Evolutionary conservation across 1,140 invertebrate genomes (phyloP).

Genomic region (Megathymus violae): DNA sequence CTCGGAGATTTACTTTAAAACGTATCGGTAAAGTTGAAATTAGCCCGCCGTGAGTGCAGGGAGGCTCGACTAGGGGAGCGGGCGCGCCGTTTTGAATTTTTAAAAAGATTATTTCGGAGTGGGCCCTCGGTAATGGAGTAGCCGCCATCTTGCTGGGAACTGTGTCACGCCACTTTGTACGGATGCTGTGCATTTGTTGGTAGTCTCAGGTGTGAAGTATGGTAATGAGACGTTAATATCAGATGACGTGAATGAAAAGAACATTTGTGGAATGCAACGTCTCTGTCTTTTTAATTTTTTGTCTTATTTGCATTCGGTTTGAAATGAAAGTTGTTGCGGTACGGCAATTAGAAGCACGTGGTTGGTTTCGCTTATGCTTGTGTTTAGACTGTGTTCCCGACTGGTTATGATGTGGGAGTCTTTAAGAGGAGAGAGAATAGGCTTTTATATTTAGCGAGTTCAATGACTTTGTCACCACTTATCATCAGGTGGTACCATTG

Average conservation of each 20-base stretch:
- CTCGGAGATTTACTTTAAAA: constrained; percentile 13
- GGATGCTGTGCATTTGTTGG: constrained; percentile 15
- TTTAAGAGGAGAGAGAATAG: no score
- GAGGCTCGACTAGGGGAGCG: constrained; percentile 45
- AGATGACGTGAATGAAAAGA: constrained; percentile 13
- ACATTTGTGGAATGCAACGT: constrained; percentile 7
- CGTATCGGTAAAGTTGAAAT: constrained; percentile 28
- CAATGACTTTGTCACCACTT: no score
- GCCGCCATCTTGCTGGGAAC: constrained; percentile 46
- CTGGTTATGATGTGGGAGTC: no score
- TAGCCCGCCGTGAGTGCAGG: constrained; percentile 25
- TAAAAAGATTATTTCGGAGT: constrained; percentile 65
- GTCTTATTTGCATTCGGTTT: neutral
- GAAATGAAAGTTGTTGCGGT: neutral
- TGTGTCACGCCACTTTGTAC: constrained; percentile 24
- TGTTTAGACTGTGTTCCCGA: no score
- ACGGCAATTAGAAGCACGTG: neutral
- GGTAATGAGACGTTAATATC: constrained; percentile 28
- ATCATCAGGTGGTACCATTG: no score
- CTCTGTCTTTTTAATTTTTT: neutral
- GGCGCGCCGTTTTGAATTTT: constrained; percentile 60
- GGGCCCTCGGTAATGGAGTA: constrained; percentile 49
- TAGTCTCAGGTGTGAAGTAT: constrained; percentile 29
- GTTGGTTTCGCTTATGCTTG: no score
- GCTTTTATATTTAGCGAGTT: no score